A percentile compares a stretch with the other conserved stretches of the same genome.
Evolutionary conservation across 2,797 vertebrate species (phyloP).

Genomic region (Rhinogobio ventralis): DNA sequence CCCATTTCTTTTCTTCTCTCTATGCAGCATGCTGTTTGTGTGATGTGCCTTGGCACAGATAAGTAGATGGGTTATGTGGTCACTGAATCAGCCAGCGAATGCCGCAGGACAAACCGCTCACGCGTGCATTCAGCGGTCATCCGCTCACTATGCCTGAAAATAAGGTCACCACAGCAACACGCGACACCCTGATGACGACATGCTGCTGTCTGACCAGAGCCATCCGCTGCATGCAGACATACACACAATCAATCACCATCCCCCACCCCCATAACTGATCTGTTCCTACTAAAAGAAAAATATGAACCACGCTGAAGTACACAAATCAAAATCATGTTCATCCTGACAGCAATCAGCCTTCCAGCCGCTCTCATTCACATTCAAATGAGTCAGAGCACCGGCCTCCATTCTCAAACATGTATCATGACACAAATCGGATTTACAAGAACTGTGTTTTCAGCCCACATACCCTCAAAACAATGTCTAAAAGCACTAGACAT

Average conservation of each 20-base stretch:
- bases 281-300: neutral
- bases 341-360: neutral
- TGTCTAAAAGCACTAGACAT: neutral
- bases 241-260: conserved; percentile 7
- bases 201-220: conserved; percentile 42
- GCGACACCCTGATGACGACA: conserved; percentile 53
- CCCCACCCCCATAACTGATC: neutral
- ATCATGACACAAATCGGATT: neutral
- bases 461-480: neutral
- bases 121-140: conserved; percentile 52
- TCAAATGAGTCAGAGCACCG: neutral
- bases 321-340: conserved; percentile 9
- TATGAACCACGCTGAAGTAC: neutral
- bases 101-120: conserved; percentile 38
- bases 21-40: conserved; percentile 4
- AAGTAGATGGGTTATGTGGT: conserved; percentile 43
- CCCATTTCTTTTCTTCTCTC: neutral
- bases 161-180: conserved; percentile 61
- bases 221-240: conserved; percentile 1
- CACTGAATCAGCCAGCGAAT: conserved; percentile 45
- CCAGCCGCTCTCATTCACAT: conserved; percentile 10
- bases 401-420: neutral
- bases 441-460: neutral
- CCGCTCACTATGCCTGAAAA: conserved; percentile 58
- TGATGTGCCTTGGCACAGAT: conserved; percentile 35